phyloP scores from a whole-genome alignment of 2,888 invertebrate species.

The Patella caerulea region DNA sequence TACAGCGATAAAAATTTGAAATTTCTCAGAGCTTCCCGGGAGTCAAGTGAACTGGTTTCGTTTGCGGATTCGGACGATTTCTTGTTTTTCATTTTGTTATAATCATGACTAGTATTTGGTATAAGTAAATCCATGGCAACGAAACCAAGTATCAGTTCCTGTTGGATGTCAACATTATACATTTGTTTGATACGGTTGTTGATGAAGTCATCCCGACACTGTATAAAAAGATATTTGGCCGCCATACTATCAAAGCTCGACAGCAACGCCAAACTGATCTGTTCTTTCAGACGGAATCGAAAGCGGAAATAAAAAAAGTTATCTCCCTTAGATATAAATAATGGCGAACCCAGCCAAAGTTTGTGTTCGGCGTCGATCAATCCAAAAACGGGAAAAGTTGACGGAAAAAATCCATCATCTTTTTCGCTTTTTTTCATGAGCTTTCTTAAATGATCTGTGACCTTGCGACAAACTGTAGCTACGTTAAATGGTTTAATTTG shows the following conservation, averaged over 20 bases:
- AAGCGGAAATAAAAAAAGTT: not conserved
- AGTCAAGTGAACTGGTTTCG: not conserved
- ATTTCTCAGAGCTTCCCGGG: not conserved
- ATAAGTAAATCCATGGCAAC: not conserved
- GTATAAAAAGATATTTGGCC: not conserved
- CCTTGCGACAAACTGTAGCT: too few species aligned
- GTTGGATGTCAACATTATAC: not conserved
- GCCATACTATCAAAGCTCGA: not conserved
- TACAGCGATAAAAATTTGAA: not conserved
- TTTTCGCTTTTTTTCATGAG: not conserved
- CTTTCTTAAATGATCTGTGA: too few species aligned
- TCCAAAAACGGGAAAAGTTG: not conserved
- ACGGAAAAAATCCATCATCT: not conserved
- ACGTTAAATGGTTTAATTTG: too few species aligned
- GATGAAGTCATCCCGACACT: slow-evolving; percentile 4
- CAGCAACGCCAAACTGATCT: not conserved
- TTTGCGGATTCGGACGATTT: not conserved
- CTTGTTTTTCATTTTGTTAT: not conserved
- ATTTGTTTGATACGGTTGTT: not conserved
- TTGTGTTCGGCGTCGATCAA: not conserved
- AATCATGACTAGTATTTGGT: not conserved
- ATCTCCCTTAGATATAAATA: not conserved
- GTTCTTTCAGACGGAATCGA: not conserved
- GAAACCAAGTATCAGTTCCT: not conserved
- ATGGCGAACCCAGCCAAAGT: not conserved